Percentiles rank a stretch among this genome's conserved stretches.
These are phyloP conservation scores for Sinopyrophorus schimmeli DNA, from an alignment of 2,888 invertebrate genomes.

Conservation along the genomic window DNA sequence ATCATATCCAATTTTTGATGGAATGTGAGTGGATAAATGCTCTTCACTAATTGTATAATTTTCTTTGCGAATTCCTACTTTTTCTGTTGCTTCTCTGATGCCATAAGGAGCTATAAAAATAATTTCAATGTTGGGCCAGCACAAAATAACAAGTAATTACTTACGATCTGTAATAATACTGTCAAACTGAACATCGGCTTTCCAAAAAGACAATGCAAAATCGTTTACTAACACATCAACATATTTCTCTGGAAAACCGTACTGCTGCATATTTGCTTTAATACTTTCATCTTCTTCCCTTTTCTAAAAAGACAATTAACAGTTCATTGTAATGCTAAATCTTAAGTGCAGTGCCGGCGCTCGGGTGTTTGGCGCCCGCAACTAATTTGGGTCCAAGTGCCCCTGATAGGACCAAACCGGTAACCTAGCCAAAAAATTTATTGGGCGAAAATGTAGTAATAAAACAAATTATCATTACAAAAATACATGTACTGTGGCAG, in stretches of 20 bases:
- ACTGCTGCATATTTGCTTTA: slow-evolving; percentile 85
- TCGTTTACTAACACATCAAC: slow-evolving; percentile 91
- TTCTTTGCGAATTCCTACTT: slow-evolving; percentile 69
- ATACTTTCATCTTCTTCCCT: slow-evolving; percentile 86
- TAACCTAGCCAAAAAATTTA: no score
- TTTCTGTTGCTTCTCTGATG: slow-evolving; percentile 90
- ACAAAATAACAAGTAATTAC: slow-evolving; percentile 46
- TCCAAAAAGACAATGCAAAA: slow-evolving; percentile 84
- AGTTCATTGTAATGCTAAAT: no score
- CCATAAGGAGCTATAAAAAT: slow-evolving; percentile 88
- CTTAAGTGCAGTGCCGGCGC: no score
- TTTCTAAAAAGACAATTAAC: slow-evolving; percentile 57
- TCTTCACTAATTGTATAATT: slow-evolving; percentile 67
- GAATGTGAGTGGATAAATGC: slow-evolving; percentile 72
- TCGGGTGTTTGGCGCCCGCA: no score
- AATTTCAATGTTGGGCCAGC: neutral
- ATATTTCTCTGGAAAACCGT: slow-evolving; percentile 74
- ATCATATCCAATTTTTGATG: slow-evolving; percentile 84
- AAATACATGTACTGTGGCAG: no score
- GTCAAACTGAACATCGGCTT: slow-evolving; percentile 72
- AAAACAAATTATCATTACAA: no score
- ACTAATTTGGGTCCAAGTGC: no score
- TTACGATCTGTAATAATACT: slow-evolving; percentile 95
- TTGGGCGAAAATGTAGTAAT: no score
- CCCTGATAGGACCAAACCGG: no score